phyloP scores from a whole-genome alignment of 2,888 invertebrate genomes.

The Norana najaformis region DNA sequence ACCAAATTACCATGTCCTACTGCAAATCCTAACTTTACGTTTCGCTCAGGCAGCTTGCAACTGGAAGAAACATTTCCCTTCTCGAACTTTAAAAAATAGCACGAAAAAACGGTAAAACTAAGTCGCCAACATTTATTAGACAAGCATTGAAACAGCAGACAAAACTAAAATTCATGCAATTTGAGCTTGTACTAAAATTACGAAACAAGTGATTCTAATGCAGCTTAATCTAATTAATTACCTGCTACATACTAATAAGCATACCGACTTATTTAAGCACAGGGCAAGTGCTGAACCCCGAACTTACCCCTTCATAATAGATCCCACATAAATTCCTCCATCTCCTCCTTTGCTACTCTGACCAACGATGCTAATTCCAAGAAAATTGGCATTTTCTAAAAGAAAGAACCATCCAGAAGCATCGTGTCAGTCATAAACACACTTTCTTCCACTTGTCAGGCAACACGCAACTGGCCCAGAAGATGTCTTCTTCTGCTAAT shows the following conservation, averaged over 20 bases:
- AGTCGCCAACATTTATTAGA: too few relatives aligned
- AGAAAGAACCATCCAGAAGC: neutral
- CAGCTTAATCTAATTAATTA: neutral
- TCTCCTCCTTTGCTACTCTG: conserved; percentile 98
- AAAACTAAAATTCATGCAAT: too few relatives aligned
- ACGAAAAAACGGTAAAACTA: too few relatives aligned
- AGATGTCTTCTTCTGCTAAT: neutral
- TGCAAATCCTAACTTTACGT: too few relatives aligned
- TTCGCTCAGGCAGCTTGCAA: too few relatives aligned
- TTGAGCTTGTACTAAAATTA: neutral
- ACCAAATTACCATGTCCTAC: too few relatives aligned
- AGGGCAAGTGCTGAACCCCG: neutral
- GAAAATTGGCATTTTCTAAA: conserved; percentile 88
- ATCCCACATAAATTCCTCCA: conserved; percentile 96
- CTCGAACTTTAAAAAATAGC: too few relatives aligned
- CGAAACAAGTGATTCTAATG: neutral
- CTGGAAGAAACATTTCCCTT: too few relatives aligned
- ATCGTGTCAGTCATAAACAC: neutral
- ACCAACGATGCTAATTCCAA: conserved; percentile 96
- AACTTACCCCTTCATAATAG: conserved; percentile 91
- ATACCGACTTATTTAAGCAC: too few relatives aligned
- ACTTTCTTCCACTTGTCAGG: neutral
- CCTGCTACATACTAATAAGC: too few relatives aligned
- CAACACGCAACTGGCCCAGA: neutral
- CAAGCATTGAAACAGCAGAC: too few relatives aligned